Conservation (phyloP, 2,888 invertebrate genomes). For the Thecophora atra region DNA sequence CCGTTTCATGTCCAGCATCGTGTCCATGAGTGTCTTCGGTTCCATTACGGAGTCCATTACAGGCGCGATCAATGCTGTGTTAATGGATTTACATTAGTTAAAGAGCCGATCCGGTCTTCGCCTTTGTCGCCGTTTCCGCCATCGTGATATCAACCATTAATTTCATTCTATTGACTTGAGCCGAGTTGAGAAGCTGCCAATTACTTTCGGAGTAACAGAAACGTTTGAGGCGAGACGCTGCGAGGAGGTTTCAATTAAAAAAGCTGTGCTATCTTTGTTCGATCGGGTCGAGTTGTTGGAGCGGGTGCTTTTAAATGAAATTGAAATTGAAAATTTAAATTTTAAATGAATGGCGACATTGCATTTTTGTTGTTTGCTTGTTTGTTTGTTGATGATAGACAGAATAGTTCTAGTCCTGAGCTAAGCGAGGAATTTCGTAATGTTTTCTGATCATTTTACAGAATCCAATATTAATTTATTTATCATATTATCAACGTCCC, state of each 20-base stretch:
- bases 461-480: slow-evolving; percentile 8
- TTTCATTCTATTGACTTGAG: slow-evolving; percentile 4
- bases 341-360: slow-evolving; percentile 46
- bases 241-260: not conserved
- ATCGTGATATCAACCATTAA: slow-evolving; percentile 1
- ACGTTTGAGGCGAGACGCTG: slow-evolving; percentile 13
- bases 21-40: slow-evolving; percentile 22
- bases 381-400: too few relatives aligned
- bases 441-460: not conserved
- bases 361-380: slow-evolving; percentile 24
- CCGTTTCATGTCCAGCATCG: not conserved
- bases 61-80: slow-evolving; percentile 32
- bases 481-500: slow-evolving; percentile 9
- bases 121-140: not conserved
- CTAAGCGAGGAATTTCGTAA: not conserved
- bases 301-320: slow-evolving; percentile 12
- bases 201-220: slow-evolving; percentile 21
- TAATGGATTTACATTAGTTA: slow-evolving; percentile 27
- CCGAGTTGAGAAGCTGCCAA: slow-evolving; percentile 4
- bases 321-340: slow-evolving; percentile 44
- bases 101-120: slow-evolving; percentile 8
- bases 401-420: not conserved
- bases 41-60: slow-evolving; percentile 22
- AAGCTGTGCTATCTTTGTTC: slow-evolving; percentile 22
- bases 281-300: slow-evolving; percentile 12